phyloP scores from a whole-genome alignment of 1,140 invertebrate genomes.

The Carcinoscorpius rotundicauda region DNA sequence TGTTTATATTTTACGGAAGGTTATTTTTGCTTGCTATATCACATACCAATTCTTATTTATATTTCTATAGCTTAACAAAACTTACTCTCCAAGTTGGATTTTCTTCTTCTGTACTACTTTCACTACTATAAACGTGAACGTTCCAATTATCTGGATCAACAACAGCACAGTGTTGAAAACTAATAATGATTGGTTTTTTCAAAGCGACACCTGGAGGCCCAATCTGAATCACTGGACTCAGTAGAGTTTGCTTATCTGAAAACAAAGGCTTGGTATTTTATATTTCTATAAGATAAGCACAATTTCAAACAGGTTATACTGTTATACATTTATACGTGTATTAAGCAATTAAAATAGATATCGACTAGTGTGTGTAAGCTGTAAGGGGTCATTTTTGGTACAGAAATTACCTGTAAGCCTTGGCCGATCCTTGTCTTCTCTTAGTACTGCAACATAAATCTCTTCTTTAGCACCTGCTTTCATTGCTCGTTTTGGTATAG shows the following conservation, averaged over 20 bases:
- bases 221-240: conserved; percentile 81
- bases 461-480: conserved; percentile 66
- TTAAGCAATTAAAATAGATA: too few relatives aligned
- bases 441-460: conserved; percentile 75
- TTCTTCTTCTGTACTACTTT: conserved; percentile 28
- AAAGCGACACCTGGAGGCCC: conserved; percentile 64
- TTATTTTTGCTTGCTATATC: too few relatives aligned
- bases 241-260: conserved; percentile 63
- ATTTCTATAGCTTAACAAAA: neutral
- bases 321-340: too few relatives aligned
- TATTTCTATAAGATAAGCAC: too few relatives aligned
- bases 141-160: conserved; percentile 49
- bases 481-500: conserved; percentile 78
- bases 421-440: conserved; percentile 76
- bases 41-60: too few relatives aligned
- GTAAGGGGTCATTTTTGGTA: too few relatives aligned
- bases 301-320: too few relatives aligned
- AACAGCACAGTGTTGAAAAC: conserved; percentile 79
- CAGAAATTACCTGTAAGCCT: conserved; percentile 53
- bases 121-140: conserved; percentile 29
- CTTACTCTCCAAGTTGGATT: conserved; percentile 28
- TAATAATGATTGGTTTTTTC: conserved; percentile 79
- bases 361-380: too few relatives aligned
- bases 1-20: too few relatives aligned
- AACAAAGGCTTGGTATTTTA: too few relatives aligned